A percentile compares a stretch with the other conserved stretches of the same genome.
Evolutionary conservation across 2,888 invertebrate genomes (phyloP).

Genomic region (Campaea margaritaria): DNA sequence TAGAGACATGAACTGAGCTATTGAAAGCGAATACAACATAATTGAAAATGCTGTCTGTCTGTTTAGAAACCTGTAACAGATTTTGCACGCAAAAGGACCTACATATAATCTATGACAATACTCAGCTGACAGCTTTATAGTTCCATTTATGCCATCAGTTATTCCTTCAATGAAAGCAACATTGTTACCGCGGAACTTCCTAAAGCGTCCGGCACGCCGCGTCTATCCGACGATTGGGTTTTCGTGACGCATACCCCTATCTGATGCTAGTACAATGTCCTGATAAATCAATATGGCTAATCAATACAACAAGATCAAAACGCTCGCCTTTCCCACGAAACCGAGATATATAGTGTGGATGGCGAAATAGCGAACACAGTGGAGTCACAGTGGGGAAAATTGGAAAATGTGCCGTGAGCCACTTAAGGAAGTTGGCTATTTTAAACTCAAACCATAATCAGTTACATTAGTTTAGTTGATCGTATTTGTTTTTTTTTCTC

Average conservation of each 20-base stretch:
- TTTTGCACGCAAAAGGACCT: too few species aligned
- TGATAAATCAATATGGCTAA: slow-evolving; percentile 64
- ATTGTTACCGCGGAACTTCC: slow-evolving; percentile 18
- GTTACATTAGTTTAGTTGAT: too few species aligned
- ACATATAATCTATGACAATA: neutral
- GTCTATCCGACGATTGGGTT: slow-evolving; percentile 42
- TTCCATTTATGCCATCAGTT: slow-evolving; percentile 3
- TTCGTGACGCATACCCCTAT: slow-evolving; percentile 61
- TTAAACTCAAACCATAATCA: too few species aligned
- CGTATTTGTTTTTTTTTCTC: too few species aligned
- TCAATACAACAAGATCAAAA: slow-evolving; percentile 62
- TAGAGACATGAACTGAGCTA: too few species aligned
- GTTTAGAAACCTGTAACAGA: too few species aligned
- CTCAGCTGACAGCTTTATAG: neutral
- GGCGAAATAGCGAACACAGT: slow-evolving; percentile 50
- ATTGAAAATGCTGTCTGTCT: too few species aligned
- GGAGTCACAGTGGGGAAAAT: slow-evolving; percentile 2
- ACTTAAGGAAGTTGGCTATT: too few species aligned
- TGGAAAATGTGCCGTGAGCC: neutral
- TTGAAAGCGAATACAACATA: too few species aligned
- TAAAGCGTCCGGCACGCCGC: slow-evolving; percentile 25
- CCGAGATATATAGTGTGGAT: slow-evolving; percentile 49
- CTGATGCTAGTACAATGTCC: slow-evolving; percentile 62
- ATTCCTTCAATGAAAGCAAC: slow-evolving; percentile 13
- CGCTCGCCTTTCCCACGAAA: slow-evolving; percentile 70